Percentiles rank a stretch among this genome's conserved stretches.
These are phyloP conservation scores for Rana temporaria DNA, from an alignment of 2,113 vertebrate genomes.

Conservation along the genomic window DNA sequence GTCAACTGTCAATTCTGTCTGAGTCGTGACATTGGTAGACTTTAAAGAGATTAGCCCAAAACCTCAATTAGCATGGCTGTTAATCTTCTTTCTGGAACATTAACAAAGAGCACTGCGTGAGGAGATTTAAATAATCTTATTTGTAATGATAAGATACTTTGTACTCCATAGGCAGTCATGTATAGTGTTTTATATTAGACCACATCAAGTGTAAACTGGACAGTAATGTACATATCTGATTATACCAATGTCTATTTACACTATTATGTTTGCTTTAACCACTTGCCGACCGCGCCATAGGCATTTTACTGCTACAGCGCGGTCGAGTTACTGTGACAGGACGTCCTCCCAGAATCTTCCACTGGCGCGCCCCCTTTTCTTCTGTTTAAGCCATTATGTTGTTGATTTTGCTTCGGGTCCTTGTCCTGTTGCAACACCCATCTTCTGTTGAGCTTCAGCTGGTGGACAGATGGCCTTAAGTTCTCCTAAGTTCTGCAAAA, in stretches of 20 bases:
- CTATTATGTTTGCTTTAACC: not conserved
- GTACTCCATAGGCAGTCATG: constrained; percentile 6
- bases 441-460: too few relatives aligned
- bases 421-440: too few relatives aligned
- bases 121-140: constrained; percentile 36
- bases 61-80: constrained; percentile 45
- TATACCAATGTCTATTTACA: not conserved
- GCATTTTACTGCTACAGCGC: too few relatives aligned
- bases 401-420: too few relatives aligned
- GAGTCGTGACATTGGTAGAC: constrained; percentile 28
- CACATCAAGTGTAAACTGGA: not conserved
- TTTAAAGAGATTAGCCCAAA: constrained; percentile 51
- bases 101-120: constrained; percentile 17
- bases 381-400: too few relatives aligned
- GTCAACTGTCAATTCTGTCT: constrained; percentile 2
- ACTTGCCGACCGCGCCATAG: too few relatives aligned
- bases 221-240: not conserved
- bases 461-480: too few relatives aligned
- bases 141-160: constrained; percentile 40
- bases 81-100: constrained; percentile 46
- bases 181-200: not conserved
- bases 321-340: too few relatives aligned
- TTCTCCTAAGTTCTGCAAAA: too few relatives aligned
- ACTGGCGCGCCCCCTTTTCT: too few relatives aligned
- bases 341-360: too few relatives aligned